Evolutionary conservation across 2,888 invertebrate genomes (phyloP).

Genomic region (Nomada goodeniana): DNA sequence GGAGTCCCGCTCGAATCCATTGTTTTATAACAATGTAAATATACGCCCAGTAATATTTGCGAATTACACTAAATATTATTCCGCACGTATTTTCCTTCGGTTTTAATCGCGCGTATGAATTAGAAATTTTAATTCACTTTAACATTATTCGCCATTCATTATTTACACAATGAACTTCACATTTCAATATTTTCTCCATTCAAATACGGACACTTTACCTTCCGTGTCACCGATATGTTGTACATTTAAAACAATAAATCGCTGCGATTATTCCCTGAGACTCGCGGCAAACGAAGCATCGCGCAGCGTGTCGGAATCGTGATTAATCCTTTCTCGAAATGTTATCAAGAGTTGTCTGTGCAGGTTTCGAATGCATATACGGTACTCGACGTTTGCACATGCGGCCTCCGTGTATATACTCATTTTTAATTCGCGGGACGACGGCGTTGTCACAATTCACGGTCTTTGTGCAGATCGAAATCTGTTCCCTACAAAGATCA

Average conservation of each 20-base stretch:
- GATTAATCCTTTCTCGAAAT: conserved; percentile 58
- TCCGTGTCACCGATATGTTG: no score
- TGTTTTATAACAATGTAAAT: conserved; percentile 27
- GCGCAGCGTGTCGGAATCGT: conserved; percentile 15
- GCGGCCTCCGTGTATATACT: not conserved
- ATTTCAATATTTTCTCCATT: conserved; percentile 4
- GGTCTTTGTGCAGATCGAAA: conserved; percentile 32
- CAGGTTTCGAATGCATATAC: conserved; percentile 53
- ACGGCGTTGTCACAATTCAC: conserved; percentile 8
- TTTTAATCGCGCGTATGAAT: not conserved
- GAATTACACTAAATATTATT: not conserved
- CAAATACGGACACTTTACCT: not conserved
- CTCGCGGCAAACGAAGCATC: conserved; percentile 30
- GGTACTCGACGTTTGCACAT: conserved; percentile 23
- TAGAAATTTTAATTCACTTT: not conserved
- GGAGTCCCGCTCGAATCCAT: conserved; percentile 39
- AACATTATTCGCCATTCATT: not conserved
- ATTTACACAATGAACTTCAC: not conserved
- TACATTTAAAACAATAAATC: conserved; percentile 23
- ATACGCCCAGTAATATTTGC: not conserved
- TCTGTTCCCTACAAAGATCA: conserved; percentile 3
- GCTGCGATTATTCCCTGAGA: conserved; percentile 29
- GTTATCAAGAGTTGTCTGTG: conserved; percentile 59
- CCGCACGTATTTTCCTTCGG: not conserved
- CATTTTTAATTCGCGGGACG: not conserved